Percentiles rank a stretch among this genome's conserved stretches.
phyloP scores from a whole-genome alignment of 1,140 invertebrate genomes.

The Anadara kagoshimensis region DNA sequence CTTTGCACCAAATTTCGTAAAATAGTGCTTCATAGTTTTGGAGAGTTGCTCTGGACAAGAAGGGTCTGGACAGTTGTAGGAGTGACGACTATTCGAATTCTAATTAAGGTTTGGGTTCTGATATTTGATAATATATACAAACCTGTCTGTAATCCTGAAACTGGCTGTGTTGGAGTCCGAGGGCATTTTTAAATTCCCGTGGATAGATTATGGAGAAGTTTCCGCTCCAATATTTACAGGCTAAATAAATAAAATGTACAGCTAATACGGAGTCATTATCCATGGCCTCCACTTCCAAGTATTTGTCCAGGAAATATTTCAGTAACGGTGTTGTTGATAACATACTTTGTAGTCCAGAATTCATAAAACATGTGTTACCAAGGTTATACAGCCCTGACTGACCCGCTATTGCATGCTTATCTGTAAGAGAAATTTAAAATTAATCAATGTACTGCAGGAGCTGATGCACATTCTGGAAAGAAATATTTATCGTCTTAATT shows the following conservation, averaged over 20 bases:
- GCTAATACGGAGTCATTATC: slow-evolving; percentile 58
- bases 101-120: too few species aligned
- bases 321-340: slow-evolving; percentile 74
- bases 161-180: slow-evolving; percentile 80
- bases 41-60: too few species aligned
- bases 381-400: slow-evolving; percentile 81
- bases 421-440: slow-evolving; percentile 41
- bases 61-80: too few species aligned
- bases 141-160: slow-evolving; percentile 77
- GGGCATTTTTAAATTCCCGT: slow-evolving; percentile 79
- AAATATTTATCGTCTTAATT: too few species aligned
- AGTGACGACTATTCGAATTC: too few species aligned
- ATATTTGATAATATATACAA: neutral
- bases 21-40: too few species aligned
- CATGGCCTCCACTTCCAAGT: slow-evolving; percentile 39
- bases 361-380: slow-evolving; percentile 85
- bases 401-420: slow-evolving; percentile 73
- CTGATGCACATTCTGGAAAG: too few species aligned
- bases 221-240: slow-evolving; percentile 81
- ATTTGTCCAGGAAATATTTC: slow-evolving; percentile 76
- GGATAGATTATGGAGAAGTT: slow-evolving; percentile 78
- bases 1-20: too few species aligned
- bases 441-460: too few species aligned
- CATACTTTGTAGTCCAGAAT: slow-evolving; percentile 81
- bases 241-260: slow-evolving; percentile 77